Base-by-base conservation (phyloP, 1,140 invertebrate species). In the Aphaenogaster floridana region DNA sequence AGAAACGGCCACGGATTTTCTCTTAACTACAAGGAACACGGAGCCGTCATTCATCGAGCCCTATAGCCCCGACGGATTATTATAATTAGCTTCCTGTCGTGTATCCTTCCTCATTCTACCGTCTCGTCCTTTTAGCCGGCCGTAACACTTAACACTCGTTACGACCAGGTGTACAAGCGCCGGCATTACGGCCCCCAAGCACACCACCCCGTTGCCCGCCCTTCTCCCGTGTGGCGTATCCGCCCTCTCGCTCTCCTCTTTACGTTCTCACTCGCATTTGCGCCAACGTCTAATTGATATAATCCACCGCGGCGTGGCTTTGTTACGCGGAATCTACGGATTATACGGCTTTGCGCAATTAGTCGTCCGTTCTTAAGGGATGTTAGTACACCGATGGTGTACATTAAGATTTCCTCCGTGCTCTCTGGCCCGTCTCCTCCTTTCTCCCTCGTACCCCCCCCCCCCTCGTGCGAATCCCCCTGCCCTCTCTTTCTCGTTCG, bases 271-370 rank as follows among this genome's bases (percentile, higher is more conserved):
- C 86, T 57, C 36, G 34, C 36, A 21, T 11, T 21, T 63, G 21
- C 74, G 54, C 72, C 11, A 48, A 59, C 78, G 78, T 86, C 78
- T 90, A 90, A 91, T 90, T 88, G 90, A 91, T 91, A 86, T 90
- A 90, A 91, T 91, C 89, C 87, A 91, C 77, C 90, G 81, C 89
- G 89, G 81, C 71, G 64, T 4, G 39, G 89, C 90, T 88, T 88
- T 86, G 89, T 91, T 88, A 90, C 81, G 80, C 64, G 89, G 52
- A 78, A 88, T 86, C 89, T 52, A 48, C 77, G 89, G 86, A 91
- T 91, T 91, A 91, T 72, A 90, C 76, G 86, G 89, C 80, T 90
- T 63, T 78, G 72, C 76, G 86, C 90, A 90, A 90, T 90, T 90
- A 90, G 80, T 88, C 80, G 89, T 17, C 59, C 86, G n/a, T 74